These are phyloP conservation scores for Cephus pulcher DNA, from an alignment of 2,888 invertebrate genomes.

Conservation along the genomic window DNA sequence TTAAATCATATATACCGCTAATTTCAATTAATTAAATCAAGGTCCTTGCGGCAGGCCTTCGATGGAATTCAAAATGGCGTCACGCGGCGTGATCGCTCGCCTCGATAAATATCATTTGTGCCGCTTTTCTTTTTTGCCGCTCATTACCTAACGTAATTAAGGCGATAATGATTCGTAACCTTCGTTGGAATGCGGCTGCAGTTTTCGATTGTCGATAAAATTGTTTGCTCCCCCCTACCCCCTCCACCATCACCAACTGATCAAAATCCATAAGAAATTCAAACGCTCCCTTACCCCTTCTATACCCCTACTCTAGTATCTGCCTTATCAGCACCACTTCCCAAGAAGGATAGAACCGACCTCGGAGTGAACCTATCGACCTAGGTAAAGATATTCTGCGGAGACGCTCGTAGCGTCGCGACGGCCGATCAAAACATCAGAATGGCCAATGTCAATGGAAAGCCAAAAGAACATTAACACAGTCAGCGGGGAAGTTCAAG, in stretches of 20 bases:
- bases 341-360: not conserved
- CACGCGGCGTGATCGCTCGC: conserved; percentile 10
- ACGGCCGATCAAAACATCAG: not conserved
- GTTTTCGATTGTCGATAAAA: conserved; percentile 12
- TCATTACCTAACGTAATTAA: conserved; percentile 19
- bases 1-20: not conserved
- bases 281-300: not conserved
- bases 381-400: not conserved
- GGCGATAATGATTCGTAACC: conserved; percentile 16
- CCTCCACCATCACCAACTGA: accelerated
- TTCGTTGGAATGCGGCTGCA: conserved; percentile 9
- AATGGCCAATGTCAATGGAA: not conserved
- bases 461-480: not conserved
- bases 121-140: conserved; percentile 15
- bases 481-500: not conserved
- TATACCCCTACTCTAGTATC: not conserved
- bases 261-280: not conserved
- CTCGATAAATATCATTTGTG: conserved; percentile 18
- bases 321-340: not conserved
- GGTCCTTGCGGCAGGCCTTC: conserved; percentile 10
- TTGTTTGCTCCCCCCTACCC: not conserved
- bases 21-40: conserved; percentile 7
- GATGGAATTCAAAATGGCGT: conserved; percentile 20
- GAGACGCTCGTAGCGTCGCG: not conserved
- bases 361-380: not conserved